Conservation (phyloP, 2,888 invertebrate genomes). For the Drosophila anomelani region DNA sequence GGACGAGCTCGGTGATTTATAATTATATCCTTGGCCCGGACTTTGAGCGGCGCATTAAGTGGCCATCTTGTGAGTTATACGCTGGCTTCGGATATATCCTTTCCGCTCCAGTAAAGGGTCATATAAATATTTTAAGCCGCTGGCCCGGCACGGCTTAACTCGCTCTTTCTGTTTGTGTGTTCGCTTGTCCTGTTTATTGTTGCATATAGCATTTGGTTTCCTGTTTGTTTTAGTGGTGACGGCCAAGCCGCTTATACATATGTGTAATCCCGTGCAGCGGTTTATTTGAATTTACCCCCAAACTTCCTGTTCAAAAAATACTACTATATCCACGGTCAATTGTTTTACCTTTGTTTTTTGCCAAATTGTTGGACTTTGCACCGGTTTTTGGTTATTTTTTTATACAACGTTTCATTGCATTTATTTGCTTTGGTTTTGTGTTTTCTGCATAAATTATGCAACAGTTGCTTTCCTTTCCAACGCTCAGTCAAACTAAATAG, state of each 20-base stretch:
- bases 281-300: slow-evolving; percentile 54
- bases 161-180: slow-evolving; percentile 17
- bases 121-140: slow-evolving; percentile 63
- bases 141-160: slow-evolving; percentile 37
- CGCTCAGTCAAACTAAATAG: slow-evolving; percentile 5
- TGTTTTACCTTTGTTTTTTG: slow-evolving; percentile 46
- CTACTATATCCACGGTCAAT: slow-evolving; percentile 45
- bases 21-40: slow-evolving; percentile 56
- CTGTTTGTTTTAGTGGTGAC: slow-evolving; percentile 36
- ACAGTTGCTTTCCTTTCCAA: slow-evolving; percentile 11
- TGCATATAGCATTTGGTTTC: slow-evolving; percentile 23
- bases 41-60: slow-evolving; percentile 46
- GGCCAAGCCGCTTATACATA: slow-evolving; percentile 69
- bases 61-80: slow-evolving; percentile 47
- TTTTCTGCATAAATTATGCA: slow-evolving; percentile 18
- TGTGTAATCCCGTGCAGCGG: slow-evolving; percentile 64
- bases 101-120: slow-evolving; percentile 51
- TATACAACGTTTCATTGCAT: slow-evolving; percentile 1
- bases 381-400: slow-evolving; percentile 4
- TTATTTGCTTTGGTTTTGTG: slow-evolving; percentile 1
- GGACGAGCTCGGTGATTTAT: slow-evolving; percentile 63
- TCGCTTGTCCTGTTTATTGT: slow-evolving; percentile 35
- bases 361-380: slow-evolving; percentile 1
- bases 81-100: slow-evolving; percentile 40
- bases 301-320: slow-evolving; percentile 16